phyloP scores from a whole-genome alignment of 2,113 vertebrate genomes.

The Sterna hirundo region DNA sequence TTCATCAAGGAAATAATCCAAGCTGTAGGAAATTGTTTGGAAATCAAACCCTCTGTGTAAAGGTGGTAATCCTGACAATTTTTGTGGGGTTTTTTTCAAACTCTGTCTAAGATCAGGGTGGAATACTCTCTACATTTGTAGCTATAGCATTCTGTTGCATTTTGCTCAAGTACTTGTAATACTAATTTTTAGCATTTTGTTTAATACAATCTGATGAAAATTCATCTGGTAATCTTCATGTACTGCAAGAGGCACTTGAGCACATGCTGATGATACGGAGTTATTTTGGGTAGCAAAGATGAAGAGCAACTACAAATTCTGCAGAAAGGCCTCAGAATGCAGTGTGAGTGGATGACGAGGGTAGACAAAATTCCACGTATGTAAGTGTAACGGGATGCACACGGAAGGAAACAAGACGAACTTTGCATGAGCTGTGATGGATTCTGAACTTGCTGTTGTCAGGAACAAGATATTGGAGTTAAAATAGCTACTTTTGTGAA shows the following conservation, averaged over 20 bases:
- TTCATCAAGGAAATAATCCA: not conserved
- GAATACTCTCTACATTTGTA: not conserved
- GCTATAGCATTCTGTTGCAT: not conserved
- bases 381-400: not conserved
- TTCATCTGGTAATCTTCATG: not conserved
- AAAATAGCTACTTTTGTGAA: not conserved
- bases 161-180: not conserved
- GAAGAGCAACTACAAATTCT: not conserved
- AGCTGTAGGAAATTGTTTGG: not conserved
- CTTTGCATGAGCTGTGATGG: not conserved
- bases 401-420: not conserved
- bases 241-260: not conserved
- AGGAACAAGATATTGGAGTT: not conserved
- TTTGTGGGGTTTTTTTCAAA: not conserved
- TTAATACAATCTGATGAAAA: not conserved
- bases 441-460: not conserved
- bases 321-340: not conserved
- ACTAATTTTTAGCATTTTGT: not conserved
- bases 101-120: not conserved
- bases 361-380: not conserved
- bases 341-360: not conserved
- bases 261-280: not conserved
- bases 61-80: not conserved
- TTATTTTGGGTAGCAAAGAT: not conserved
- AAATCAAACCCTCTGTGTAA: not conserved